Percentiles rank a stretch among this genome's conserved stretches.
Evolutionary conservation across 2,888 invertebrate genomes (phyloP).

Genomic region (Julus scanicus): DNA sequence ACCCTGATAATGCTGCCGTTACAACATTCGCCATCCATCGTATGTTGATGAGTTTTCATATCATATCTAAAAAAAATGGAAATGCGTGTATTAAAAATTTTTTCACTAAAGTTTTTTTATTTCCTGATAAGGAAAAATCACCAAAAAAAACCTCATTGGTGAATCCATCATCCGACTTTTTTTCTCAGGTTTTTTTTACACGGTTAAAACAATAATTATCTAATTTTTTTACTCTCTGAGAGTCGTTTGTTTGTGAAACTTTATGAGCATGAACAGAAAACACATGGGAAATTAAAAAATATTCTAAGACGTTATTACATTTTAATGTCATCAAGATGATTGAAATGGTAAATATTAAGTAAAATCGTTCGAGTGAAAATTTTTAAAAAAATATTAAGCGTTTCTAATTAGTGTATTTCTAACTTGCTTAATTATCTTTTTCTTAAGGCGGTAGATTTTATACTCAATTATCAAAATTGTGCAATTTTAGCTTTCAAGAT

Average conservation of each 20-base stretch:
- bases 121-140: neutral
- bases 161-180: neutral
- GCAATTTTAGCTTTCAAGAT: too few species aligned
- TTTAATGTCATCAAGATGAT: neutral
- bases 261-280: neutral
- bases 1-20: constrained; percentile 51
- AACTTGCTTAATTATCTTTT: too few species aligned
- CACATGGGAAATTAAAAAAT: neutral
- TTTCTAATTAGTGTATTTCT: too few species aligned
- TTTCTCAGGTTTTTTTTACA: neutral
- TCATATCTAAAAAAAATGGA: constrained; percentile 48
- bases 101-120: neutral
- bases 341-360: too few species aligned
- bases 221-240: neutral
- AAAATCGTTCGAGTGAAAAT: too few species aligned
- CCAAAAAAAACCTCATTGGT: neutral
- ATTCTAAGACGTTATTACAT: neutral
- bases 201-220: neutral
- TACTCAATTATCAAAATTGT: too few species aligned
- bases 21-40: constrained; percentile 47
- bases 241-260: neutral
- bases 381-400: too few species aligned
- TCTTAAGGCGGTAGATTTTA: too few species aligned
- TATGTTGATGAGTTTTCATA: constrained; percentile 48
- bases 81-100: constrained; percentile 11